Percentiles rank a stretch among this genome's conserved stretches.
phyloP scores from a whole-genome alignment of 2,888 invertebrate genomes.

The Omphaloscelis lunosa region DNA sequence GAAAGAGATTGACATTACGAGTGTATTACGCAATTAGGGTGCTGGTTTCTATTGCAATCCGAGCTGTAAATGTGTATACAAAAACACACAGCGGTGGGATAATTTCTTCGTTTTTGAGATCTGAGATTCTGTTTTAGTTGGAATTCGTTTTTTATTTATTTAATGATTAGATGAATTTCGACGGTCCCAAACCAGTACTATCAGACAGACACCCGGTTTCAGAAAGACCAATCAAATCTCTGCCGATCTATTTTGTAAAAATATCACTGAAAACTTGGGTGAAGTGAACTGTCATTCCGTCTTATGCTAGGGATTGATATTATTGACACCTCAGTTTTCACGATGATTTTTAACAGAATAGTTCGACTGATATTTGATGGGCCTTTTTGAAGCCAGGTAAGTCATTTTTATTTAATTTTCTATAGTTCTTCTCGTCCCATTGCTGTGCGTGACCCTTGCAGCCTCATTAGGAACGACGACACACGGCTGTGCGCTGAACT shows the following conservation, averaged over 20 bases:
- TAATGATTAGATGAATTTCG: slow-evolving; percentile 4
- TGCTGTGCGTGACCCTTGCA: slow-evolving; percentile 74
- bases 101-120: slow-evolving; percentile 19
- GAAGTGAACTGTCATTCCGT: background rate
- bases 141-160: background rate
- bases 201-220: slow-evolving; percentile 19
- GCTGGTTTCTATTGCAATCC: slow-evolving; percentile 60
- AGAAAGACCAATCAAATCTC: slow-evolving; percentile 8
- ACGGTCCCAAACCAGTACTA: background rate
- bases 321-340: background rate
- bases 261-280: background rate
- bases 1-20: background rate
- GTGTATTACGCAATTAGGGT: slow-evolving; percentile 14
- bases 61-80: slow-evolving; percentile 71
- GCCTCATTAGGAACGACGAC: slow-evolving; percentile 90
- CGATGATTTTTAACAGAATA: background rate
- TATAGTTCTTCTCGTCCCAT: slow-evolving; percentile 57
- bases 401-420: slow-evolving; percentile 15
- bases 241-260: background rate
- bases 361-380: background rate
- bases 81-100: slow-evolving; percentile 78
- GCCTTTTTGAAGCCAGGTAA: slow-evolving; percentile 13
- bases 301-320: background rate
- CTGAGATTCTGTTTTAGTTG: slow-evolving; percentile 28
- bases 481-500: slow-evolving; percentile 87